Evolutionary conservation across 2,113 vertebrate species (phyloP).

Genomic region (Erythrolamprus reginae): DNA sequence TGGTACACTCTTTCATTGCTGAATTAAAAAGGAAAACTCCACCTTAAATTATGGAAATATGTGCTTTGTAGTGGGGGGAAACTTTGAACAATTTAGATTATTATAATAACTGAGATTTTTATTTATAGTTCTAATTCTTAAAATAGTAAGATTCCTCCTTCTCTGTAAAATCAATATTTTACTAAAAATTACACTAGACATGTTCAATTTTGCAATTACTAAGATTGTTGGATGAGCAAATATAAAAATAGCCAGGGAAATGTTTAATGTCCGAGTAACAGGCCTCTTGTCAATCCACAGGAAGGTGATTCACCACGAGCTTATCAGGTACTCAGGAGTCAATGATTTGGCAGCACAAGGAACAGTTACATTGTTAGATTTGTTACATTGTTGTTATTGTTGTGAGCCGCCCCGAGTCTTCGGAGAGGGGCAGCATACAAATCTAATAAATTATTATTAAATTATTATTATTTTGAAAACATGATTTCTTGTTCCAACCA

Average conservation of each 20-base stretch:
- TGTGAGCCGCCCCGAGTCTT: too few relatives aligned
- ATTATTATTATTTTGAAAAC: too few relatives aligned
- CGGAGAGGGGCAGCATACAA: too few relatives aligned
- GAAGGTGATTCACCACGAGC: neutral
- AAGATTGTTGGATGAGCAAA: neutral
- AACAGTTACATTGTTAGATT: too few relatives aligned
- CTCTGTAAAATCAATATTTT: neutral
- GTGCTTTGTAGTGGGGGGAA: neutral
- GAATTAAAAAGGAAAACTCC: neutral
- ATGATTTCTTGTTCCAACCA: neutral
- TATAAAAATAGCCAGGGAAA: neutral
- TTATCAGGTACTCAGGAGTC: neutral
- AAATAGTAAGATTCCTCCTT: neutral
- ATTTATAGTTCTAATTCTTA: neutral
- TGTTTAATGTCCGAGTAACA: neutral
- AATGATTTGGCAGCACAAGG: neutral
- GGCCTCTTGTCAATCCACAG: neutral
- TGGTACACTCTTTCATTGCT: neutral
- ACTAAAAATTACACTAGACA: neutral
- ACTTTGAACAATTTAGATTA: neutral
- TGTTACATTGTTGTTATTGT: too few relatives aligned
- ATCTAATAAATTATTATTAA: too few relatives aligned
- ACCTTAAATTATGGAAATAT: fast-evolving
- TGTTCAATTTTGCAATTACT: neutral
- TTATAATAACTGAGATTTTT: neutral